A percentile compares a stretch with the other conserved stretches of the same genome.
Conservation (phyloP, 2,888 invertebrate species). For the Drosophila engyochracea region DNA sequence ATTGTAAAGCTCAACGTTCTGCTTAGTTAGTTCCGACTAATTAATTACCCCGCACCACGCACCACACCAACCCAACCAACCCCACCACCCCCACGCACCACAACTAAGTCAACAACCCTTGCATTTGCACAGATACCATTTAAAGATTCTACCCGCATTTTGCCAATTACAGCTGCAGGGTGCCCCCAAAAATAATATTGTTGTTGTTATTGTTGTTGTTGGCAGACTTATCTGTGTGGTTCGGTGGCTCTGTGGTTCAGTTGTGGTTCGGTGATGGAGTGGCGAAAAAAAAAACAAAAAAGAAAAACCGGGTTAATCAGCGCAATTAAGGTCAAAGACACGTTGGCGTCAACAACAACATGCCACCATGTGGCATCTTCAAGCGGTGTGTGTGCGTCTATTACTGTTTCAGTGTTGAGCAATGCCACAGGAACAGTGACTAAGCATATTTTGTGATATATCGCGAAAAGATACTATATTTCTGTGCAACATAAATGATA, state of each 20-base stretch:
- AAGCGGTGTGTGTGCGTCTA: constrained; percentile 11
- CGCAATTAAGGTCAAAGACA: constrained; percentile 79
- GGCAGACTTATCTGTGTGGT: constrained; percentile 36
- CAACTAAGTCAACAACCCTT: constrained; percentile 1
- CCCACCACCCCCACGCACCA: background rate
- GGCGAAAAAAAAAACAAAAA: constrained; percentile 64
- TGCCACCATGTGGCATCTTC: constrained; percentile 39
- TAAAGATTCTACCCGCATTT: constrained; percentile 15
- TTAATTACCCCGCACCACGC: background rate
- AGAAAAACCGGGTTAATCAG: constrained; percentile 70
- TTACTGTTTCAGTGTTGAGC: constrained; percentile 9
- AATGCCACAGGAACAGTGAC: background rate
- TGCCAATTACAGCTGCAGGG: constrained; percentile 36
- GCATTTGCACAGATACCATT: background rate
- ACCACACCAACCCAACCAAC: background rate
- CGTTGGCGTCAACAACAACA: constrained; percentile 63
- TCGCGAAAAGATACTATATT: background rate
- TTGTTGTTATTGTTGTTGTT: constrained; percentile 25
- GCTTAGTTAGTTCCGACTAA: constrained; percentile 3
- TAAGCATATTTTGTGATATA: background rate
- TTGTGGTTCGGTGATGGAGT: constrained; percentile 13
- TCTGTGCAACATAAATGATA: background rate
- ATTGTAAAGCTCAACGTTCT: constrained; percentile 24
- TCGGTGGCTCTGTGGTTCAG: constrained; percentile 20
- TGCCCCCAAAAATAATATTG: constrained; percentile 32